Evolutionary conservation across 2,113 vertebrate genomes (phyloP).

Genomic region (Hemiprocne comata): DNA sequence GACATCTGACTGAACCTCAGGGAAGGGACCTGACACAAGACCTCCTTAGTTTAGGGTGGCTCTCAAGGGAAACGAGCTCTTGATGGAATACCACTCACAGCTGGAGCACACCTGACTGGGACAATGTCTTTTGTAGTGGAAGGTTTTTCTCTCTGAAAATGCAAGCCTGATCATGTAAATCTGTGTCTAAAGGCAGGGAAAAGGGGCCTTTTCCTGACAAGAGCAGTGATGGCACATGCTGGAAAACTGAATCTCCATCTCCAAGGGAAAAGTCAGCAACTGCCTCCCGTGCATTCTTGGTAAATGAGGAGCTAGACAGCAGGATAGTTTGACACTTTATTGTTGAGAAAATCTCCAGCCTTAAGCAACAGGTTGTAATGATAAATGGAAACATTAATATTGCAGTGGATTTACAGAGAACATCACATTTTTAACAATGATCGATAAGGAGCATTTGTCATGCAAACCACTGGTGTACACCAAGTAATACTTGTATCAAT

Average conservation of each 20-base stretch:
- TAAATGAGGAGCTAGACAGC: no score
- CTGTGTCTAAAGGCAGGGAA: background rate
- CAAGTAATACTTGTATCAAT: constrained; percentile 66
- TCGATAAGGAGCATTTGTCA: constrained; percentile 67
- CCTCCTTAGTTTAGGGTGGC: background rate
- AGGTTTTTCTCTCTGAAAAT: background rate
- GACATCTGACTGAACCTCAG: background rate
- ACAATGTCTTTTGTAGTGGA: background rate
- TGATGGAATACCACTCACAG: rapidly evolving
- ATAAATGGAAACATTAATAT: constrained; percentile 65
- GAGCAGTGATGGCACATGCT: no score
- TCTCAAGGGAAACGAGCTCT: background rate
- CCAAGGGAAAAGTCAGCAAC: background rate
- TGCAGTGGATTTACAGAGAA: constrained; percentile 52
- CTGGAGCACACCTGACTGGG: background rate
- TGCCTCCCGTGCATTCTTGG: no score
- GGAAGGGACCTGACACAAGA: background rate
- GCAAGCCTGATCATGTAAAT: background rate
- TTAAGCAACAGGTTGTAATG: constrained; percentile 17
- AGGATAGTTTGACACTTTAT: constrained; percentile 44
- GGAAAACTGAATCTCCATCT: no score
- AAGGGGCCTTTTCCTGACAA: background rate
- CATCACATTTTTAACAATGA: constrained; percentile 51
- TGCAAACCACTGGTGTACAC: constrained; percentile 72
- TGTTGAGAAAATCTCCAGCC: constrained; percentile 25